Evolutionary conservation across 2,888 invertebrate species (phyloP), one percentile per base, ranked within the genome.

Genomic region (Cryptosula pallasiana): DNA sequence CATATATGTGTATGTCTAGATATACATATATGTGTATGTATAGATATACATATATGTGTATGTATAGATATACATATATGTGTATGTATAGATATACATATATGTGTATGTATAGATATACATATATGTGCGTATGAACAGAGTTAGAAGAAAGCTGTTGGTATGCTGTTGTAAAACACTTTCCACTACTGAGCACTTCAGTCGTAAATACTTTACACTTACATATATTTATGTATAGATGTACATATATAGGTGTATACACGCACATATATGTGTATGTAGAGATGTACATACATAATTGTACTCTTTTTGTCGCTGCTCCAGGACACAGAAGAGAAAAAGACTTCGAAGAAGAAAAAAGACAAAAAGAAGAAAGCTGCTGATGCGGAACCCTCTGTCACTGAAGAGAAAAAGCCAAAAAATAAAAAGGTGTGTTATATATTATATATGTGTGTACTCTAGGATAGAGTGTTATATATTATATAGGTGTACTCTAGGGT

Each of bases 281-380:
- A 20, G 9, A 20, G 45, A 20, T 45, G 45, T 9, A 20, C 20
- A 45, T 45, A 45, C 45, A 45, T 45, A 45, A 13, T 45, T 9
- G 9, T 9, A 45, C 9, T 45, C 9, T 45, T 13, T 45, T 45
- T 20, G 9, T 9, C 25, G 13, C 25, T 57, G 3, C 5, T 23
- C n/a, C 1, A 63, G 63, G 63, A 63, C 25, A 32, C 5, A 29
- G 63, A 75, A 32, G 76, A 76, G 71, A 79, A 75, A 73, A 78
- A 74, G 71, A 77, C 77, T 73, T 79, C 79, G 72, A 80, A 80
- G 76, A 79, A 80, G 55, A 79, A 78, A 34, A 78, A 78, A 73
- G 82, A 82, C 75, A 81, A 81, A 72, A 78, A 79, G 72, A 79
- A 63, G 32, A 32, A 20, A 5, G 63, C 63, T 9, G 32, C 63